Evolutionary conservation across 2,888 invertebrate species (phyloP).

Genomic region (Margaritifera margaritifera): DNA sequence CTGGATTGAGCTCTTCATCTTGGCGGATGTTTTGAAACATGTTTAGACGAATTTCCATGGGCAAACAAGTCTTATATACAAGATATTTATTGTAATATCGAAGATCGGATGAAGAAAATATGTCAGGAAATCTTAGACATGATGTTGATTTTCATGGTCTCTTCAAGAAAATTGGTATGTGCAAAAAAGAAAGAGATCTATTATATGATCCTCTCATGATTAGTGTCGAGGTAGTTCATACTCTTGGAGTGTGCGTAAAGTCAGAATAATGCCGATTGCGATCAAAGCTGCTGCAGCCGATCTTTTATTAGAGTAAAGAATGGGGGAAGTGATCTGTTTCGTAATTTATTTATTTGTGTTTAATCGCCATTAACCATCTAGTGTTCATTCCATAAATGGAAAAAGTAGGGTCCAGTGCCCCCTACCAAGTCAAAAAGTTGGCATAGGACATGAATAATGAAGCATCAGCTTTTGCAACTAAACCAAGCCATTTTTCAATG

Average conservation of each 20-base stretch:
- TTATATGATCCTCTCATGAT: not conserved
- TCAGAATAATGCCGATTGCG: too few relatives aligned
- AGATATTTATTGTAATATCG: not conserved
- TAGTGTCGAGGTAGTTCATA: too few relatives aligned
- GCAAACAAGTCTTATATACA: not conserved
- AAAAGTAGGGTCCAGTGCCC: too few relatives aligned
- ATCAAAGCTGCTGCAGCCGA: too few relatives aligned
- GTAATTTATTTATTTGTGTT: conserved; percentile 1
- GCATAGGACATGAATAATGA: too few relatives aligned
- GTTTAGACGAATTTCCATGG: conserved; percentile 40
- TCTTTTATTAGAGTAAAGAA: too few relatives aligned
- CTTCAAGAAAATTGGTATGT: conserved; percentile 60
- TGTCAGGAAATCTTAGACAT: conserved; percentile 42
- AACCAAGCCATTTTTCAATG: too few relatives aligned
- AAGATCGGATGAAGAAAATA: conserved; percentile 12
- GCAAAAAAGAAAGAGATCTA: not conserved
- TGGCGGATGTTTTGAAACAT: conserved; percentile 61
- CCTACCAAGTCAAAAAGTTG: too few relatives aligned
- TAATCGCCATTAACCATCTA: not conserved
- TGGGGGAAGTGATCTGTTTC: not conserved
- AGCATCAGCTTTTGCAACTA: too few relatives aligned
- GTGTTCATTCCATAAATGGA: too few relatives aligned
- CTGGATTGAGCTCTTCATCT: not conserved
- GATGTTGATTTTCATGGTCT: conserved; percentile 60
- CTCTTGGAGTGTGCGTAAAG: too few relatives aligned